These are phyloP conservation scores for Meiosimyza decipiens DNA, from an alignment of 2,888 invertebrate genomes.

Conservation along the genomic window DNA sequence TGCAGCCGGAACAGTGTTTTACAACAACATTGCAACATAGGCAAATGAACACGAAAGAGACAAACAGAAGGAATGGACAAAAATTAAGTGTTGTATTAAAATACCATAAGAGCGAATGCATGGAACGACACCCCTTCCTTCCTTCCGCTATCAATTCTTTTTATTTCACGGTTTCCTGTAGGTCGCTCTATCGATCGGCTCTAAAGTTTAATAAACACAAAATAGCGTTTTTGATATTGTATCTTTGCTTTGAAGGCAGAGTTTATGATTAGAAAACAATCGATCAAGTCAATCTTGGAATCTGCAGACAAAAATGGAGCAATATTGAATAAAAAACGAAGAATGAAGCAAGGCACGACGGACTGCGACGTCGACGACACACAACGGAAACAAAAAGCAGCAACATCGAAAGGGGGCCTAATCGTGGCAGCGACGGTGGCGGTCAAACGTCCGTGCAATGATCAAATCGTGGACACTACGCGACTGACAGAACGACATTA, in stretches of 20 bases:
- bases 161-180: conserved; percentile 43
- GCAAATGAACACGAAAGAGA: conserved; percentile 33
- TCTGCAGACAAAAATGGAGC: too few relatives aligned
- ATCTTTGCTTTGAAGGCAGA: neutral
- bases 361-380: too few relatives aligned
- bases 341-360: too few relatives aligned
- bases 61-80: conserved; percentile 31
- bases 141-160: conserved; percentile 39
- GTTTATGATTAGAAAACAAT: neutral
- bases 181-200: too few relatives aligned
- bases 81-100: conserved; percentile 23
- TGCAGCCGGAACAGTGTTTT: conserved; percentile 14
- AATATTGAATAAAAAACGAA: too few relatives aligned
- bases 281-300: neutral
- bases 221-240: neutral
- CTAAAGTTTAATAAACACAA: neutral
- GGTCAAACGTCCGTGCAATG: too few relatives aligned
- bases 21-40: conserved; percentile 16
- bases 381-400: too few relatives aligned
- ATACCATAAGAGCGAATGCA: conserved; percentile 46
- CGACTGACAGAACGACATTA: too few relatives aligned
- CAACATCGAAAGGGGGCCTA: too few relatives aligned
- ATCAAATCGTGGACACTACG: too few relatives aligned
- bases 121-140: conserved; percentile 41
- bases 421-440: too few relatives aligned